Evolutionary conservation across 2,797 vertebrate genomes (phyloP).

Genomic region (Tokudaia tokunoshimensis): DNA sequence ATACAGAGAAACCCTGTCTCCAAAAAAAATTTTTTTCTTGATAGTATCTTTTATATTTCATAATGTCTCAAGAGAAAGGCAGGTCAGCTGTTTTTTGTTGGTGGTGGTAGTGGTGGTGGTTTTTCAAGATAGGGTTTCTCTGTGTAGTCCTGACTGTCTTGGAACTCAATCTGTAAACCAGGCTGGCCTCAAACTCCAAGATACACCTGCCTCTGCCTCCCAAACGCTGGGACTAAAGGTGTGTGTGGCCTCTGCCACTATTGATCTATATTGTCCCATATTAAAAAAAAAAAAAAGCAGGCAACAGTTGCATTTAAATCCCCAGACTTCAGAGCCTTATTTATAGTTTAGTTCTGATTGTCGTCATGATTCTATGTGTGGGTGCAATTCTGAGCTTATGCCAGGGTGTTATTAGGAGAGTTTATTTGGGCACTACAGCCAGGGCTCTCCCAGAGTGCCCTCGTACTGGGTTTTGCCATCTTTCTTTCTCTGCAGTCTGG

Average conservation of each 20-base stretch:
- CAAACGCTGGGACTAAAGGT: not conserved
- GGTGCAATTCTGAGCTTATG: not conserved
- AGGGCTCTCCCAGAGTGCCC: not conserved
- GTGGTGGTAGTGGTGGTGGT: not conserved
- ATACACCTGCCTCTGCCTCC: not conserved
- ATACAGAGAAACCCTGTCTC: too few relatives aligned
- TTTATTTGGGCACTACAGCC: not conserved
- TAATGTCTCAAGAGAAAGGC: not conserved
- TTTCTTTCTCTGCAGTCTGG: not conserved
- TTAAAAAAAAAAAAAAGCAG: slow-evolving; percentile 16
- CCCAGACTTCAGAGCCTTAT: not conserved
- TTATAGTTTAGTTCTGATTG: slow-evolving; percentile 12
- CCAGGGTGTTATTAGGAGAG: slow-evolving; percentile 37
- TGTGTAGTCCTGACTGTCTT: not conserved
- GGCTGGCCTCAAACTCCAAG: not conserved
- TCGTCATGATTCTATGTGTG: not conserved
- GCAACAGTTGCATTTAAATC: slow-evolving; percentile 37
- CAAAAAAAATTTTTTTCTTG: not conserved
- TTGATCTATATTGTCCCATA: slow-evolving; percentile 18
- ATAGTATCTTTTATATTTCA: slow-evolving; percentile 30
- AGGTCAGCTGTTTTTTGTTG: not conserved
- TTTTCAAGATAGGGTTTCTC: not conserved
- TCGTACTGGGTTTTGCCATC: not conserved
- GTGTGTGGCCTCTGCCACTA: not conserved
- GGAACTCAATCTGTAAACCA: not conserved